A percentile compares a stretch with the other conserved stretches of the same genome.
Evolutionary conservation across 2,797 vertebrate genomes (phyloP).

Genomic region (Sebastes variabilis): DNA sequence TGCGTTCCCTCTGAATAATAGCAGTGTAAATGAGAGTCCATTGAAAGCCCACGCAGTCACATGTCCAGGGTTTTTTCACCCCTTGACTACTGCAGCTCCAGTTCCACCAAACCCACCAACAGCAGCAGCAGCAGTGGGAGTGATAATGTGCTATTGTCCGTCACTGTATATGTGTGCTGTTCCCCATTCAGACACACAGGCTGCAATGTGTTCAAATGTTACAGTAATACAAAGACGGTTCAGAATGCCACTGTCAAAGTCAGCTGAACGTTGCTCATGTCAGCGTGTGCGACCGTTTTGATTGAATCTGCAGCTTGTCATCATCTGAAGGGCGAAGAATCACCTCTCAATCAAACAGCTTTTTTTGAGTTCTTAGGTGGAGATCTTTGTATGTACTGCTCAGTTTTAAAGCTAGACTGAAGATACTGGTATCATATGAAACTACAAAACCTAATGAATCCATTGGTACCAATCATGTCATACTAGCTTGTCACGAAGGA

Average conservation of each 20-base stretch:
- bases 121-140: constrained; percentile 42
- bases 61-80: constrained; percentile 47
- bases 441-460: accelerated
- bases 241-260: not conserved
- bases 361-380: not conserved
- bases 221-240: not conserved
- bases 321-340: not conserved
- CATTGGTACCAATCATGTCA: accelerated
- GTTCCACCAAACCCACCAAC: constrained; percentile 9
- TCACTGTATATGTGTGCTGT: constrained; percentile 8
- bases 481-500: too few relatives aligned
- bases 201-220: not conserved
- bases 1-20: constrained; percentile 21
- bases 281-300: not conserved
- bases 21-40: constrained; percentile 23
- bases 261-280: constrained; percentile 4
- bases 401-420: too few relatives aligned
- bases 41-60: constrained; percentile 60
- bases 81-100: constrained; percentile 14
- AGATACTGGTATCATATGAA: too few relatives aligned
- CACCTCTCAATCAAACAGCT: not conserved
- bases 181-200: constrained; percentile 19
- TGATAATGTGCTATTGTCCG: constrained; percentile 65
- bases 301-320: not conserved
- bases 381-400: not conserved